A percentile compares a stretch with the other conserved stretches of the same genome.
Evolutionary conservation across 1,140 invertebrate species (phyloP).

Genomic region (Saxidomus purpurata): DNA sequence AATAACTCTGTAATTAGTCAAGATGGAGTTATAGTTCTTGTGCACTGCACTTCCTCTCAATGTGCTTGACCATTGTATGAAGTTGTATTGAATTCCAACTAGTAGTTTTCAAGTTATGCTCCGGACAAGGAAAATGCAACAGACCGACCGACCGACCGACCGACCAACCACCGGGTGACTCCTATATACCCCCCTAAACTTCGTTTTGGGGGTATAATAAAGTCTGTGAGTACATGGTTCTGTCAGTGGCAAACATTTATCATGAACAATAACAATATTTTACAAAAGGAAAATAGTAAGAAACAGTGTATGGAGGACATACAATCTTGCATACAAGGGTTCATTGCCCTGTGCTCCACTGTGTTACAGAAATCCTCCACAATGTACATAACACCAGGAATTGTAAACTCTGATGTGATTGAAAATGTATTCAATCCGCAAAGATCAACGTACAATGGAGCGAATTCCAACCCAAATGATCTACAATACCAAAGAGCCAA

Average conservation of each 20-base stretch:
- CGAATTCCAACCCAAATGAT: constrained; percentile 9
- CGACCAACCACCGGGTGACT: too few species aligned
- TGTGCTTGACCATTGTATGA: too few species aligned
- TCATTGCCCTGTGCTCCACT: neutral
- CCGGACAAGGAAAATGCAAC: too few species aligned
- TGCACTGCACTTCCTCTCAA: too few species aligned
- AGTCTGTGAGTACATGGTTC: neutral
- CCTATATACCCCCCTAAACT: too few species aligned
- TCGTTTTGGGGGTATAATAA: too few species aligned
- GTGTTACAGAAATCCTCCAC: neutral
- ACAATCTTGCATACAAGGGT: neutral
- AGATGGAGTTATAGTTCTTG: too few species aligned
- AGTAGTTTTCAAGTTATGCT: too few species aligned
- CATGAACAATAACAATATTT: neutral
- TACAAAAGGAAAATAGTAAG: neutral
- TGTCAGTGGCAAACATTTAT: neutral
- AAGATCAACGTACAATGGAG: neutral
- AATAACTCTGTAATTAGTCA: too few species aligned
- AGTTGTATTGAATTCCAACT: too few species aligned
- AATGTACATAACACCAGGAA: neutral
- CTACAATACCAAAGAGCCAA: constrained; percentile 20
- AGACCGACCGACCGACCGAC: too few species aligned
- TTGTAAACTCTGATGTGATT: constrained; percentile 28
- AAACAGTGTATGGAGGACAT: neutral
- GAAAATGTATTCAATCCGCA: neutral